Conservation (phyloP, 2,113 vertebrate genomes). For the Lates calcarifer region DNA sequence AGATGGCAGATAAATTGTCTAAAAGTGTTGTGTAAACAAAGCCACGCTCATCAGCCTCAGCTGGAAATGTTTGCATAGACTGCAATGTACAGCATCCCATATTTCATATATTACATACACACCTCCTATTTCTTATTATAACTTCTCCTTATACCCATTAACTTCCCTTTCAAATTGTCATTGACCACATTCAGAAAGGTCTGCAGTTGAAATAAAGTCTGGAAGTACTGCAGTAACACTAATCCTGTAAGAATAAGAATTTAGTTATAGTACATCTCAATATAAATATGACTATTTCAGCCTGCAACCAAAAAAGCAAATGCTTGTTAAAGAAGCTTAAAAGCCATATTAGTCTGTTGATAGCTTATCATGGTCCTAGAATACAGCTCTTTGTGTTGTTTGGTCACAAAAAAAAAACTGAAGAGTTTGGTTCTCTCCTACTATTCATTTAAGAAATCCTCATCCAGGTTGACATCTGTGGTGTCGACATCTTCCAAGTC, state of each 20-base stretch:
- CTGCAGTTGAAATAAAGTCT: neutral
- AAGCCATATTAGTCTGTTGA: neutral
- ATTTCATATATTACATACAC: neutral
- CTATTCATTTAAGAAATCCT: slow-evolving; percentile 92
- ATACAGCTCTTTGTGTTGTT: neutral
- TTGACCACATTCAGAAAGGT: neutral
- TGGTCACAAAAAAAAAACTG: slow-evolving; percentile 31
- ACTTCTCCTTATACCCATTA: neutral
- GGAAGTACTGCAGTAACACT: neutral
- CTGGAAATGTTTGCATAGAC: neutral
- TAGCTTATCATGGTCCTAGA: neutral
- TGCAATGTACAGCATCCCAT: neutral
- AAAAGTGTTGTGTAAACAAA: slow-evolving; percentile 3
- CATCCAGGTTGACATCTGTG: slow-evolving; percentile 92
- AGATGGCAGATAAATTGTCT: too few relatives aligned
- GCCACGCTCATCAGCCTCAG: neutral
- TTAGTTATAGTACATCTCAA: neutral
- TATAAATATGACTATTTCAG: neutral
- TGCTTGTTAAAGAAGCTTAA: neutral
- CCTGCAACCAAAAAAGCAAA: neutral
- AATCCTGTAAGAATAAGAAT: neutral
- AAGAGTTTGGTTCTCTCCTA: neutral
- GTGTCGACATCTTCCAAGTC: slow-evolving; percentile 94
- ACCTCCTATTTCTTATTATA: neutral
- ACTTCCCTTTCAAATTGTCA: neutral